A percentile compares a stretch with the other conserved stretches of the same genome.
Conservation (phyloP, 2,888 invertebrate species). For the Gisinianus flammeolus region DNA sequence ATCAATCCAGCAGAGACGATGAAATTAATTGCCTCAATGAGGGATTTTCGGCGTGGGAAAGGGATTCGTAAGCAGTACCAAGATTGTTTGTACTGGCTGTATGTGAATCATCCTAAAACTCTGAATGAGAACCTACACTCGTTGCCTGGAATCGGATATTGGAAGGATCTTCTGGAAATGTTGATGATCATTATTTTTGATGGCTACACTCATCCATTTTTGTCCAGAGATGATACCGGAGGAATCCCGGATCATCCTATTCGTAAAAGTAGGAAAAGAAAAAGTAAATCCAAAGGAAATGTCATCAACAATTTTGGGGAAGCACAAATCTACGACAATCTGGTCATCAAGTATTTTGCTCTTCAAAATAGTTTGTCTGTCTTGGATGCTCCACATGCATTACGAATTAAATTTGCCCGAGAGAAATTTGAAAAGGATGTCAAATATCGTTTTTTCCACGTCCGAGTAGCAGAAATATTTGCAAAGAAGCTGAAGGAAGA, state of each 20-base stretch:
- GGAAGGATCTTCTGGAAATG: slow-evolving; percentile 51
- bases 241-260: background rate
- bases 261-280: background rate
- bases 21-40: slow-evolving; percentile 44
- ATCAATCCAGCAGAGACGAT: slow-evolving; percentile 41
- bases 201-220: slow-evolving; percentile 39
- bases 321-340: slow-evolving; percentile 31
- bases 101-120: slow-evolving; percentile 48
- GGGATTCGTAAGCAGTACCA: slow-evolving; percentile 50
- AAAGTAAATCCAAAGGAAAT: background rate
- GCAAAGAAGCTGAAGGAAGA: slow-evolving; percentile 41
- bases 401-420: slow-evolving; percentile 35
- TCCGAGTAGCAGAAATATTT: slow-evolving; percentile 46
- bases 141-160: slow-evolving; percentile 45
- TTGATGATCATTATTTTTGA: slow-evolving; percentile 42
- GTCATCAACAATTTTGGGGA: slow-evolving; percentile 20
- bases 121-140: slow-evolving; percentile 45
- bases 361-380: background rate
- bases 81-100: slow-evolving; percentile 49
- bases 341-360: slow-evolving; percentile 9
- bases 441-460: slow-evolving; percentile 47
- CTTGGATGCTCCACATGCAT: slow-evolving; percentile 15
- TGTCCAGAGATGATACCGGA: slow-evolving; percentile 36
- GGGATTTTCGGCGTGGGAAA: slow-evolving; percentile 49
- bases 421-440: slow-evolving; percentile 40